Percentiles rank a stretch among this genome's conserved stretches.
Conservation (phyloP, 1,140 invertebrate genomes). For the Eciton burchellii region DNA sequence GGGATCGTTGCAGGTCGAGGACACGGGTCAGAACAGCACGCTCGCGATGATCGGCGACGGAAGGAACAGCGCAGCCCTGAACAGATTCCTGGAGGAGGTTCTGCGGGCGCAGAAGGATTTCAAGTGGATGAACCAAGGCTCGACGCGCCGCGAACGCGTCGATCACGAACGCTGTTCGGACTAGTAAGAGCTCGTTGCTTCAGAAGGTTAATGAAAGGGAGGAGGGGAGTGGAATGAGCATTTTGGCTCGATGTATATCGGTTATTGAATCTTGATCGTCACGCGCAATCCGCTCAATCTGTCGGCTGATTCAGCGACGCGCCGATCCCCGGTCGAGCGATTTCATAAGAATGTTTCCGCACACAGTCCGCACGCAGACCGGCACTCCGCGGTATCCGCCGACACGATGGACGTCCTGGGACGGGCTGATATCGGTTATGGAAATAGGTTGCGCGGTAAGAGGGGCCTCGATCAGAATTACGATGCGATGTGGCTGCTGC, state of each 20-base stretch:
- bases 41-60: not conserved
- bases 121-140: slow-evolving; percentile 75
- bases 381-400: slow-evolving; percentile 17
- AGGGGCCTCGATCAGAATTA: slow-evolving; percentile 54
- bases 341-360: slow-evolving; percentile 44
- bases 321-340: slow-evolving; percentile 24
- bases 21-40: not conserved
- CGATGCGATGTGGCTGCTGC: slow-evolving; percentile 14
- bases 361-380: slow-evolving; percentile 22
- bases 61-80: slow-evolving; percentile 59
- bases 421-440: slow-evolving; percentile 16
- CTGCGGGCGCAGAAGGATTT: slow-evolving; percentile 74
- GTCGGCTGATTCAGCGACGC: slow-evolving; percentile 28
- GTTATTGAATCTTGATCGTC: not conserved
- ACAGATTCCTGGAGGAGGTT: slow-evolving; percentile 73
- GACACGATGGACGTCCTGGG: not conserved
- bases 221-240: slow-evolving; percentile 12
- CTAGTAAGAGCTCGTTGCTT: slow-evolving; percentile 55
- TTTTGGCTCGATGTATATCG: not conserved
- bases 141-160: slow-evolving; percentile 44
- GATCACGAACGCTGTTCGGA: not conserved
- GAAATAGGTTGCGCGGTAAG: slow-evolving; percentile 59
- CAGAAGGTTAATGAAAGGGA: not conserved
- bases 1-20: not conserved
- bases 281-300: slow-evolving; percentile 3